Conservation (phyloP, 2,797 vertebrate genomes). For the Hyperoplus lanceolatus region DNA sequence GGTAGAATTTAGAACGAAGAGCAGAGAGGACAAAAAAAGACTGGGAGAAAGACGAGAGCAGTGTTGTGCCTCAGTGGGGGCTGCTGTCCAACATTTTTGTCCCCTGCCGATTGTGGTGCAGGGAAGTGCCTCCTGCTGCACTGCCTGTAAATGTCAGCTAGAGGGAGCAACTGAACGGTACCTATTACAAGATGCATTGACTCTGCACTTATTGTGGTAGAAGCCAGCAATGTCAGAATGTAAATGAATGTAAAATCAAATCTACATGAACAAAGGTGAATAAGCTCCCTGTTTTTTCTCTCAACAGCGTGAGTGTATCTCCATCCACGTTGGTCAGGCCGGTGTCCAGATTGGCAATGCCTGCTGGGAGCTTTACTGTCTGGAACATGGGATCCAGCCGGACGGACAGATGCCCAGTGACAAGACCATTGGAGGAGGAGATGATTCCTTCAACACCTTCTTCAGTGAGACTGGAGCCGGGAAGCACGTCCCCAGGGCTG, state of each 20-base stretch:
- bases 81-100: constrained; percentile 50
- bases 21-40: constrained; percentile 35
- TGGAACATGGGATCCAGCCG: constrained; percentile 75
- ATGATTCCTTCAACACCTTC: constrained; percentile 78
- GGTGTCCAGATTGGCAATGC: constrained; percentile 77
- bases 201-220: neutral
- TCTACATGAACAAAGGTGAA: neutral
- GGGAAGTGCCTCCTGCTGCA: constrained; percentile 72
- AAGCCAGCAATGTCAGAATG: neutral
- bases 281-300: neutral
- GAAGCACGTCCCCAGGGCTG: constrained; percentile 78
- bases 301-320: constrained; percentile 78
- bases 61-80: constrained; percentile 17
- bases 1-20: constrained; percentile 7
- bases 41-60: constrained; percentile 32
- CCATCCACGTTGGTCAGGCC: constrained; percentile 75
- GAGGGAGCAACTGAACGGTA: constrained; percentile 44
- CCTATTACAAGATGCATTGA: neutral
- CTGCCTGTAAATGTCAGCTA: constrained; percentile 22
- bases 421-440: constrained; percentile 73
- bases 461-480: constrained; percentile 78
- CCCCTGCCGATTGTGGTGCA: constrained; percentile 63
- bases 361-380: constrained; percentile 79
- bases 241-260: neutral
- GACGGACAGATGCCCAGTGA: constrained; percentile 79